These are phyloP conservation scores for Bombylius major DNA, from an alignment of 2,888 invertebrate species.

Conservation along the genomic window DNA sequence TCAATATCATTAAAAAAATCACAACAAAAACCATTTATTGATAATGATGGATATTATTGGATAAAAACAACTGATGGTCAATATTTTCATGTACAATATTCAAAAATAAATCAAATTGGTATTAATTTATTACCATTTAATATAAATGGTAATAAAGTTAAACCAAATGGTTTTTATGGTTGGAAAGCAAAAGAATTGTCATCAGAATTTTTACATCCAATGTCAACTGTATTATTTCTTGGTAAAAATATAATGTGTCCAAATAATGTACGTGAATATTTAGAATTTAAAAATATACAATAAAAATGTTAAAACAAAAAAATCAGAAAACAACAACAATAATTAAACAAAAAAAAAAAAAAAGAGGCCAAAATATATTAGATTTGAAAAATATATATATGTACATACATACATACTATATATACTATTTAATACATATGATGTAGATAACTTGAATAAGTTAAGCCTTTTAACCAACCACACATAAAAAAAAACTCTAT, in stretches of 20 bases:
- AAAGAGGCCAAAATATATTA: too few relatives aligned
- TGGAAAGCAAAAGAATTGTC: slow-evolving; percentile 75
- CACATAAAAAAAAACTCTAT: too few relatives aligned
- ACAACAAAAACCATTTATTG: slow-evolving; percentile 51
- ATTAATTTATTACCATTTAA: slow-evolving; percentile 75
- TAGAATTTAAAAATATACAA: slow-evolving; percentile 55
- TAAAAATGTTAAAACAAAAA: slow-evolving; percentile 3
- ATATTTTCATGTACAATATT: slow-evolving; percentile 76
- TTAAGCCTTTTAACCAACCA: too few relatives aligned
- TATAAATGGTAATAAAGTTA: slow-evolving; percentile 72
- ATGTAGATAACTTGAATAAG: too few relatives aligned
- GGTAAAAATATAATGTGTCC: slow-evolving; percentile 75
- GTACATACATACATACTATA: too few relatives aligned
- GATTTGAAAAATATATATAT: too few relatives aligned
- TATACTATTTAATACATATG: too few relatives aligned
- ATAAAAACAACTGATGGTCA: slow-evolving; percentile 81
- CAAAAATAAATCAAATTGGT: slow-evolving; percentile 58
- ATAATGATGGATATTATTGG: slow-evolving; percentile 78
- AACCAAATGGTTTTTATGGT: slow-evolving; percentile 69
- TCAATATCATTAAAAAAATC: slow-evolving; percentile 60
- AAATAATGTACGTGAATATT: slow-evolving; percentile 75
- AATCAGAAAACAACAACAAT: too few relatives aligned
- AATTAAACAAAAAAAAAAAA: too few relatives aligned
- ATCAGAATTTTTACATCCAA: slow-evolving; percentile 73
- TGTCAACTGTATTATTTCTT: slow-evolving; percentile 72